Evolutionary conservation across 2,113 vertebrate genomes (phyloP).

Genomic region (Festucalex cinctus): DNA sequence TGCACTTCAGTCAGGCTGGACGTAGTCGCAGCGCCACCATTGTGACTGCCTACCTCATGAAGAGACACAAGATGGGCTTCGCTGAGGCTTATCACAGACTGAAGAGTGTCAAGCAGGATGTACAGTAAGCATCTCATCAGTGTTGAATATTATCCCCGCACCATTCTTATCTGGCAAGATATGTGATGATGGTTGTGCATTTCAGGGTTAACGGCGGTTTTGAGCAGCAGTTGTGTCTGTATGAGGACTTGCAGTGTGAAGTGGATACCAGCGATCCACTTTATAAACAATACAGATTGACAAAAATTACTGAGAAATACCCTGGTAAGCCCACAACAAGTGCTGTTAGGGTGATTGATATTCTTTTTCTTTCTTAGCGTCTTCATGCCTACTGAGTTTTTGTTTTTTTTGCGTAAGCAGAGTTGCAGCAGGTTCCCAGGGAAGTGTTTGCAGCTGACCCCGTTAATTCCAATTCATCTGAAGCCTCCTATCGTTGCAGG

Average conservation of each 20-base stretch:
- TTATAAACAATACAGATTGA: slow-evolving; percentile 88
- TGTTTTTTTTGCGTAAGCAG: slow-evolving; percentile 63
- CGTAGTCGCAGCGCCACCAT: slow-evolving; percentile 88
- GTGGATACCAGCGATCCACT: slow-evolving; percentile 76
- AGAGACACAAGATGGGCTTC: slow-evolving; percentile 73
- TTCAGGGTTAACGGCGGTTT: slow-evolving; percentile 87
- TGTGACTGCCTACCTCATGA: slow-evolving; percentile 88
- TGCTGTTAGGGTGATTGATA: background rate
- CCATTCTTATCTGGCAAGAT: background rate
- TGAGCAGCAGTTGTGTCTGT: slow-evolving; percentile 82
- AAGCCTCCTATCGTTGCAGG: slow-evolving; percentile 86
- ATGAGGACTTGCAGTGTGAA: slow-evolving; percentile 81
- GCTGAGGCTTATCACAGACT: slow-evolving; percentile 78
- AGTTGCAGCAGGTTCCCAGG: slow-evolving; percentile 78
- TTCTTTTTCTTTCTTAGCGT: background rate
- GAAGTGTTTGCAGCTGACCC: slow-evolving; percentile 91
- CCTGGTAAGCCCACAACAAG: slow-evolving; percentile 66
- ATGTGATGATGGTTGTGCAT: background rate
- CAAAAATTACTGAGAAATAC: slow-evolving; percentile 79
- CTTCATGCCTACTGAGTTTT: background rate
- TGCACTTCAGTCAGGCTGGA: slow-evolving; percentile 79
- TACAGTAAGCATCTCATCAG: slow-evolving; percentile 74
- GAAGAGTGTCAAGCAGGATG: slow-evolving; percentile 74
- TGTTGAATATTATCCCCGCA: background rate
- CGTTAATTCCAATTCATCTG: slow-evolving; percentile 66